Evolutionary conservation across 2,888 invertebrate species (phyloP), one percentile per base, ranked within the genome.

Genomic region (Odontocerum albicorne): DNA sequence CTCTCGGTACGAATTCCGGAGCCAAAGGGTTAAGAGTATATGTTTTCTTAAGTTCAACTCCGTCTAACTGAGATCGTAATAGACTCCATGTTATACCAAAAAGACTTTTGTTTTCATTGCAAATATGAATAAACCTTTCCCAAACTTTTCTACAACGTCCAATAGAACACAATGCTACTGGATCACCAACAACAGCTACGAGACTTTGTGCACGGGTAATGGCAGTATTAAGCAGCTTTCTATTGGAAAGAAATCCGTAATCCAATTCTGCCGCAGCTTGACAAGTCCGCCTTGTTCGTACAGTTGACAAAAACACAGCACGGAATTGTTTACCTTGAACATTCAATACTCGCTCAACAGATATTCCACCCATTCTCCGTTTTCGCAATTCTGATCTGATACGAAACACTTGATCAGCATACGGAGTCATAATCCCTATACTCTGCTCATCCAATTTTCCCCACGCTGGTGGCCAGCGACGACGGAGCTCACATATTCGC

Each of bases 311-410:
- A 65, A 92, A 87, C 43, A 92, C 85, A 1, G 87, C 90, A 6
- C 90, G 79, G 67, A 91, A 92, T 71, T 92, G 91, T 67, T 92
- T 92, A 66, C 92, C 92, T 74, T 92, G 92, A 1, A 91, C 90
- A 70, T 92, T 92, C 8, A 90, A 74, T 2, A 92, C 90, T 55
- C 91, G 74, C 66, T 92, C 92, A 1, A 92, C 92, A 8, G 88
- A 87, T 38, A 92, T 86, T 53, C 86, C 85, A 60, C 82, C 82
- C 71, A 92, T 79, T 21, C 85, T 79, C 3, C 85, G 79, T 66
- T 89, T 89, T 19, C 90, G 75, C 49, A 92, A 70, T 65, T 90
- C 90, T 20, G 83, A 82, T 54, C 92, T 80, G 60, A 92, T 90
- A 59, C 87, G 78, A 63, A 84, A 82, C 2, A 83, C 80, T 75